Evolutionary conservation across 2,888 invertebrate genomes (phyloP).

Genomic region (Hyalella azteca): DNA sequence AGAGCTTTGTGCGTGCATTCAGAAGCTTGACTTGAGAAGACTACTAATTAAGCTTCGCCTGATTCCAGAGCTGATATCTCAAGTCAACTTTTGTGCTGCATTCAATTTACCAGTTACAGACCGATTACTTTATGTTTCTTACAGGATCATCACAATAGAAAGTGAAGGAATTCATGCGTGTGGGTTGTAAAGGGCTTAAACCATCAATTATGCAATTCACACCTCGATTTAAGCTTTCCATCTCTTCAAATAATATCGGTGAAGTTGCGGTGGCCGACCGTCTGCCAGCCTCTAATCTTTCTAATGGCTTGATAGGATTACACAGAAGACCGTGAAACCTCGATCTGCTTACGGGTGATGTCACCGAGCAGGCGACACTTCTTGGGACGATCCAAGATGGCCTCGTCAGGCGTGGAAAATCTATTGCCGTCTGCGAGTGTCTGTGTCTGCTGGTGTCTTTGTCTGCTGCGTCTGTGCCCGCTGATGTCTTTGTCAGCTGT

Average conservation of each 20-base stretch:
- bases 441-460: background rate
- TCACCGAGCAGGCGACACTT: background rate
- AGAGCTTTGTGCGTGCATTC: background rate
- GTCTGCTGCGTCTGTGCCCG: background rate
- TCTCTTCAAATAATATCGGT: no score
- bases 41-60: background rate
- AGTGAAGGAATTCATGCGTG: no score
- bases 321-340: background rate
- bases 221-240: no score
- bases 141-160: no score
- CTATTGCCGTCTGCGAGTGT: background rate
- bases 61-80: background rate
- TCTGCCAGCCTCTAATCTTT: no score
- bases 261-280: no score
- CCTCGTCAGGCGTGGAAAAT: background rate
- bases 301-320: background rate
- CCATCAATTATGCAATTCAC: no score
- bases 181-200: no score
- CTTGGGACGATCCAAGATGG: background rate
- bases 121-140: background rate
- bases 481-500: background rate
- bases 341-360: background rate
- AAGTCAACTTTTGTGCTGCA: background rate
- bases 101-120: slow-evolving; percentile 3
- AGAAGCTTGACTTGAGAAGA: background rate